Evolutionary conservation across 2,888 invertebrate species (phyloP).

Genomic region (Drosophila neonasuta): DNA sequence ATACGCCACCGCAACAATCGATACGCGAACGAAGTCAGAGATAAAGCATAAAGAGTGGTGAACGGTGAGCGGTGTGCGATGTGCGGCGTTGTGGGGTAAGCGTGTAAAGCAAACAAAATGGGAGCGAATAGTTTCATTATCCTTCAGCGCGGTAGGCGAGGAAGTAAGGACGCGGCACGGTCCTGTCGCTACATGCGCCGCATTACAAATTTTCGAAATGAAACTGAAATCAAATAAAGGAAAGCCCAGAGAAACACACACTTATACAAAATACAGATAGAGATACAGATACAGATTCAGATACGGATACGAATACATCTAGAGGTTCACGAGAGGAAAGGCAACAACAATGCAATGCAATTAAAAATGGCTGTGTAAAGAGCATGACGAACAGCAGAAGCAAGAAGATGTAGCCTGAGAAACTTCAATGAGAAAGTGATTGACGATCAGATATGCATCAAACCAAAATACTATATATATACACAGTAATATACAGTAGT

Average conservation of each 20-base stretch:
- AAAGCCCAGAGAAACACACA: conserved; percentile 33
- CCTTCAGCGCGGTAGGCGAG: conserved; percentile 38
- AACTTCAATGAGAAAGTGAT: neutral
- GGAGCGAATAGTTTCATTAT: conserved; percentile 73
- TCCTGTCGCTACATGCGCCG: conserved; percentile 64
- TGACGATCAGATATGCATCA: neutral
- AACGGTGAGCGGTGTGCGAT: neutral
- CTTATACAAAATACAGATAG: conserved; percentile 7
- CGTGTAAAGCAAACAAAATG: conserved; percentile 68
- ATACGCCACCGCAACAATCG: conserved; percentile 62
- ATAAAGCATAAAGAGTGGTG: neutral
- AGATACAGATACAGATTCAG: conserved; percentile 13
- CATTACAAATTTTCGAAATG: conserved; percentile 76
- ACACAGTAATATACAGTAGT: too few relatives aligned
- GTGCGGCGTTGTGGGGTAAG: conserved; percentile 9
- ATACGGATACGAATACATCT: conserved; percentile 8
- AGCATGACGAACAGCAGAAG: conserved; percentile 24
- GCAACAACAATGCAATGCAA: conserved; percentile 70
- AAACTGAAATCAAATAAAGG: conserved; percentile 74
- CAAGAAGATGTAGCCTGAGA: neutral
- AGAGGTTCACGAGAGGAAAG: conserved; percentile 33
- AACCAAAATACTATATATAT: too few relatives aligned
- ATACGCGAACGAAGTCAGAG: conserved; percentile 25
- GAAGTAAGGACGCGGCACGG: conserved; percentile 53
- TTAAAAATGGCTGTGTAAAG: conserved; percentile 67